A percentile compares a stretch with the other conserved stretches of the same genome.
Conservation (phyloP, 2,888 invertebrate genomes). For the Fabriciana adippe region DNA sequence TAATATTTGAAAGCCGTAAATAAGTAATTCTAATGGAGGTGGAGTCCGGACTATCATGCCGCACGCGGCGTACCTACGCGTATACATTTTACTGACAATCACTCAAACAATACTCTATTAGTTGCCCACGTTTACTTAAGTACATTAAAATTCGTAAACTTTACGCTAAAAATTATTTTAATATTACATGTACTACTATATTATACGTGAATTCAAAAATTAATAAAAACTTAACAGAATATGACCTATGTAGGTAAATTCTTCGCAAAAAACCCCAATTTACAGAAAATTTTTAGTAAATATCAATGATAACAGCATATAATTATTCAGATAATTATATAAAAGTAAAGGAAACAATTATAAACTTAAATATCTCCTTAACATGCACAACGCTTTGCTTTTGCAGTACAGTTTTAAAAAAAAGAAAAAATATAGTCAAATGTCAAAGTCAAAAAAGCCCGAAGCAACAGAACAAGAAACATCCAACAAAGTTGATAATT, state of each 20-base stretch:
- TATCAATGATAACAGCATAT: neutral
- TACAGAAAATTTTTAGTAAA: neutral
- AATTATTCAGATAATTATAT: conserved; percentile 1
- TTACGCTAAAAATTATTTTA: neutral
- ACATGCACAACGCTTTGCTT: neutral
- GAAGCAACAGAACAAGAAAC: conserved; percentile 21
- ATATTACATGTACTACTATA: too few species aligned
- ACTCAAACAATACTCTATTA: conserved; percentile 31
- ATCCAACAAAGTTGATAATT: conserved; percentile 34
- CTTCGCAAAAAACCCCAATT: neutral
- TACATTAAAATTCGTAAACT: conserved; percentile 4
- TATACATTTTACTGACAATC: conserved; percentile 31
- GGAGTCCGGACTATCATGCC: conserved; percentile 18
- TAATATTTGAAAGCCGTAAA: too few species aligned
- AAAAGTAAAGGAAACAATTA: neutral
- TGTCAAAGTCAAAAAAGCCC: conserved; percentile 18
- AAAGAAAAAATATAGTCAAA: conserved; percentile 3
- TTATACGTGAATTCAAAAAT: too few species aligned
- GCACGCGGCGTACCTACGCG: conserved; percentile 41
- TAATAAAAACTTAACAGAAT: too few species aligned
- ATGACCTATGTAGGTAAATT: too few species aligned
- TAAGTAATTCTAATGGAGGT: neutral
- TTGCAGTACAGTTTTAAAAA: neutral
- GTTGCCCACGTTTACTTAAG: neutral
- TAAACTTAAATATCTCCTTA: conserved; percentile 5